Conservation (phyloP, 2,113 vertebrate species). For the Petaurus breviceps region DNA sequence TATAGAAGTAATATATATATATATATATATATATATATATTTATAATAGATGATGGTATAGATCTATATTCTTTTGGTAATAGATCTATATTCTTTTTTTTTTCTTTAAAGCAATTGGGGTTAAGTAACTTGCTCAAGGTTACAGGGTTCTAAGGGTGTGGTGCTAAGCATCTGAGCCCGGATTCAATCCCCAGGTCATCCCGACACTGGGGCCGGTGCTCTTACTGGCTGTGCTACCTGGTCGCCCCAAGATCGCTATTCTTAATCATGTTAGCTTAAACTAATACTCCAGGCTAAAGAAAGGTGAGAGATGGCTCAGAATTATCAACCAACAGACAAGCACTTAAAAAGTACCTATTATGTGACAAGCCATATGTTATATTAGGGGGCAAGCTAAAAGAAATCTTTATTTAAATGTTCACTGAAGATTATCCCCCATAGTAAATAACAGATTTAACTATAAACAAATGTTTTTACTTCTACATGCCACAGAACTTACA, state of each 20-base stretch:
- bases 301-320: neutral
- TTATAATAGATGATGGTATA: too few species aligned
- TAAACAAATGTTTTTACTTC: neutral
- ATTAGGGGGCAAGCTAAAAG: neutral
- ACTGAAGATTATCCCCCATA: neutral
- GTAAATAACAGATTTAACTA: neutral
- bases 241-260: too few species aligned
- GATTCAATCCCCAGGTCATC: too few species aligned
- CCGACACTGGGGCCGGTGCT: too few species aligned
- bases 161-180: too few species aligned
- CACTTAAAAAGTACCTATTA: neutral
- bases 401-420: neutral
- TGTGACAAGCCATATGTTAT: neutral
- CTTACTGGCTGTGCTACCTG: too few species aligned
- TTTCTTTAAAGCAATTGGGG: too few species aligned
- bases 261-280: neutral
- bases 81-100: neutral
- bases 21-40: too few species aligned
- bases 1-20: too few species aligned
- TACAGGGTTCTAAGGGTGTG: too few species aligned
- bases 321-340: neutral
- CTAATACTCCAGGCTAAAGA: neutral
- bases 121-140: too few species aligned
- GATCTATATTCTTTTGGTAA: too few species aligned
- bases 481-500: neutral